phyloP scores from a whole-genome alignment of 2,888 invertebrate genomes.

The Zele albiditarsus region DNA sequence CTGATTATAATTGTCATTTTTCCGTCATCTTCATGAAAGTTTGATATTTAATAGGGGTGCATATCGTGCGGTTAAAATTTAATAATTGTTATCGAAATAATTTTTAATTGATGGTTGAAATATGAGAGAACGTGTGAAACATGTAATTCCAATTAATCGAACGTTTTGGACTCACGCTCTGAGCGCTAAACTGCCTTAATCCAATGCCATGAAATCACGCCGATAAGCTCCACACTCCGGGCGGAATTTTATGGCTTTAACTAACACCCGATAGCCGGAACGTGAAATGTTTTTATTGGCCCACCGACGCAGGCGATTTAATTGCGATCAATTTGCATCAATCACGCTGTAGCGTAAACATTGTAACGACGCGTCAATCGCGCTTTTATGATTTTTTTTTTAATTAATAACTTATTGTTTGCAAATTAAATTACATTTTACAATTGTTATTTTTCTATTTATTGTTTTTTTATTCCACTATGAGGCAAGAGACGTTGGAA shows the following conservation, averaged over 20 bases:
- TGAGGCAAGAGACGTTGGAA: constrained; percentile 11
- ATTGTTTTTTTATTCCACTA: constrained; percentile 7
- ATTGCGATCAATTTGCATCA: constrained; percentile 51
- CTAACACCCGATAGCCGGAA: constrained; percentile 15
- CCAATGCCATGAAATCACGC: constrained; percentile 26
- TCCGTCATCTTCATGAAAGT: background rate
- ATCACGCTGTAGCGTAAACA: constrained; percentile 45
- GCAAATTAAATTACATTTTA: constrained; percentile 32
- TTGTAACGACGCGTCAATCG: constrained; percentile 39
- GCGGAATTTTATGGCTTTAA: constrained; percentile 28
- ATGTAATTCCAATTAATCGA: constrained; percentile 29
- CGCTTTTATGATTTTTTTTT: constrained; percentile 26
- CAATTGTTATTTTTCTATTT: background rate
- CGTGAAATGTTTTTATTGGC: constrained; percentile 15
- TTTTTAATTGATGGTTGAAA: constrained; percentile 11
- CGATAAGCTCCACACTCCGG: constrained; percentile 12
- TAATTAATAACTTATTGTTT: constrained; percentile 41
- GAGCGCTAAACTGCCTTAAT: constrained; percentile 31
- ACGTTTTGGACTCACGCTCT: constrained; percentile 25
- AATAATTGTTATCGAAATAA: background rate
- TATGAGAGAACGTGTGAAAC: background rate
- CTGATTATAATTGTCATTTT: constrained; percentile 23
- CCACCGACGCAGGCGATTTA: constrained; percentile 33
- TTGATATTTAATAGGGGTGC: background rate
- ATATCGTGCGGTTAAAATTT: background rate